phyloP scores from a whole-genome alignment of 2,888 invertebrate genomes.

The Stegophylla sp. region DNA sequence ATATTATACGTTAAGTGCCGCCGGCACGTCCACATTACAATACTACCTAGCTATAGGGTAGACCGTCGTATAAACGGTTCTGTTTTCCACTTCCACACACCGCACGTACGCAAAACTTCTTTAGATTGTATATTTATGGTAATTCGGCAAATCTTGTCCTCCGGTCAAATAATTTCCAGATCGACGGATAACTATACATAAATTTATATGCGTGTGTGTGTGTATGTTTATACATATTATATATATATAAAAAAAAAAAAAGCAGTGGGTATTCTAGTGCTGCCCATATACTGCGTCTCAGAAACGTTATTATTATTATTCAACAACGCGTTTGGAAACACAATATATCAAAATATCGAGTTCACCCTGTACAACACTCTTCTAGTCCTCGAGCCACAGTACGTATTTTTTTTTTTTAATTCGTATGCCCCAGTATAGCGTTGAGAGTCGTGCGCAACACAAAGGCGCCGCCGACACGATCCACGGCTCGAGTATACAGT shows the following conservation, averaged over 20 bases:
- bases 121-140: neutral
- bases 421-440: too few species aligned
- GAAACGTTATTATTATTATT: neutral
- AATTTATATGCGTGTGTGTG: neutral
- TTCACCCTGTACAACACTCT: neutral
- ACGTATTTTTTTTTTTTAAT: neutral
- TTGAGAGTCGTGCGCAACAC: conserved; percentile 9
- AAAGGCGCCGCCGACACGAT: neutral
- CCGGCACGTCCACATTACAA: neutral
- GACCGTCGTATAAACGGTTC: neutral
- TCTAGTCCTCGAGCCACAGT: neutral
- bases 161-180: neutral
- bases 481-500: neutral
- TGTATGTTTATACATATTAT: neutral
- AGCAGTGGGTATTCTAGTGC: neutral
- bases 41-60: conserved; percentile 15
- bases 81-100: neutral
- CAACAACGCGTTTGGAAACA: neutral
- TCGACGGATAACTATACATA: neutral
- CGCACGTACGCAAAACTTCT: neutral
- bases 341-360: conserved; percentile 7
- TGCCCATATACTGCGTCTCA: neutral
- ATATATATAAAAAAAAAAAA: neutral
- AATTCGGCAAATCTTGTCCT: conserved; percentile 4
- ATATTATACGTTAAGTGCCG: conserved; percentile 7